These are phyloP conservation scores for Odocoileus hemionus DNA, from an alignment of 2,113 vertebrate species.

Conservation along the genomic window DNA sequence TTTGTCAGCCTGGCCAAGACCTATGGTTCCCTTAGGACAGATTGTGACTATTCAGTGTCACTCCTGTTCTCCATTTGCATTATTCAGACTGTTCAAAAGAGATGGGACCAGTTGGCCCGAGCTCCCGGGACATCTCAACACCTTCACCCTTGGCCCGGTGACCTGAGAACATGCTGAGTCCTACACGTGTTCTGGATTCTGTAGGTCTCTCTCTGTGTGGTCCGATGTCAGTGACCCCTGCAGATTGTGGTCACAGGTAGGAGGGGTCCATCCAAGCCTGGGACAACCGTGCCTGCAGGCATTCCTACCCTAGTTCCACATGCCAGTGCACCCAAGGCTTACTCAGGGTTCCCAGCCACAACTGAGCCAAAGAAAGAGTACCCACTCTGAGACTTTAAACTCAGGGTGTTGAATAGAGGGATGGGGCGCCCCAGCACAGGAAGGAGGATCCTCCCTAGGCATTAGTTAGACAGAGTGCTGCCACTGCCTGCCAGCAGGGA, in stretches of 20 bases:
- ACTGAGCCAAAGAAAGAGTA: background rate
- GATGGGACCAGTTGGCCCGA: accelerated
- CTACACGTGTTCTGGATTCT: background rate
- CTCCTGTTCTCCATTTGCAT: accelerated
- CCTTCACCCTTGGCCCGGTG: background rate
- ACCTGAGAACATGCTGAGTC: accelerated
- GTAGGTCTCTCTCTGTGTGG: too few relatives aligned
- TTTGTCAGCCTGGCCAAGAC: background rate
- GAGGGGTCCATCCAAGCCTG: background rate
- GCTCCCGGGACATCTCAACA: accelerated
- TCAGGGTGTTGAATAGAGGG: background rate
- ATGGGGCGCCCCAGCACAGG: background rate
- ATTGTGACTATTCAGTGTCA: background rate
- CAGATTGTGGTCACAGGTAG: slow-evolving; percentile 31
- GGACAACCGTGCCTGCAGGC: too few relatives aligned
- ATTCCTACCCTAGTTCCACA: background rate
- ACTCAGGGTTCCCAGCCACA: background rate
- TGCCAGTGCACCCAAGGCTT: accelerated
- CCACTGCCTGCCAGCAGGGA: background rate
- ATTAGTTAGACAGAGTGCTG: accelerated
- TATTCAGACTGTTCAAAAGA: background rate
- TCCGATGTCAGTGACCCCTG: accelerated
- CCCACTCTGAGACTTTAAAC: accelerated
- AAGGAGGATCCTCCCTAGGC: too few relatives aligned
- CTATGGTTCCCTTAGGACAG: background rate